Evolutionary conservation across 2,888 invertebrate species (phyloP), one percentile per base, ranked within the genome.

Genomic region (Tenthredo distinguenda): DNA sequence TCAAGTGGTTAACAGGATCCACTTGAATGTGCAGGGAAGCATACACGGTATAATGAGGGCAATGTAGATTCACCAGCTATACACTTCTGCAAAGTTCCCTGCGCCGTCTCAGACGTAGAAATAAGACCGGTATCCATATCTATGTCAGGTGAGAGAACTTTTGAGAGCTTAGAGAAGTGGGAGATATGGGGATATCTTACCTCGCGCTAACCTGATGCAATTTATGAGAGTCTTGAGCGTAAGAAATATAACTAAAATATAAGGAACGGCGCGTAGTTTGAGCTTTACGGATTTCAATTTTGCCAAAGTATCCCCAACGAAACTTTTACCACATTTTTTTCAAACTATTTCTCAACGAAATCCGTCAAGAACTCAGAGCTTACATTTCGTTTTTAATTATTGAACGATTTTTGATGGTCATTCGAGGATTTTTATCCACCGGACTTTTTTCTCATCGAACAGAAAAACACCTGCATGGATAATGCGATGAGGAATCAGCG

Each of bases 61-160:
- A 74, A 74, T 43, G 34, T 0, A 68, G 31, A 68, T 68, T 15
- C 5, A 26, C 1, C 18, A 26, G 31, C 15, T 26, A 26, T 31
- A 34, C 15, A 26, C 18, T 68, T 68, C 34, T 68, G 7, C 68
- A 68, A 68, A 68, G 34, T 68, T 68, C 74, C 21, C 26, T n/a
- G 9, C 74, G 74, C 74, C 7, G 10, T 43, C 43, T 26, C 21
- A 74, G 74, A 31, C 6, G 18, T 62, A 18, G 68, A 34, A 26
- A 74, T 77, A 55, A 81, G 0, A 15, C 15, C 47, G 79, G 58
- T 81, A 34, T 77, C 26, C 77, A 34, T 40, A 77, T 31, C 26
- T 77, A 18, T 34, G 81, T 62, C 81, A 81, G 81, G 81, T 81
- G 58, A 40, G 81, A 37, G 18, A 81, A 81, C 81, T 58, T 81